phyloP scores from a whole-genome alignment of 2,113 vertebrate species.

The Elachura formosa region DNA sequence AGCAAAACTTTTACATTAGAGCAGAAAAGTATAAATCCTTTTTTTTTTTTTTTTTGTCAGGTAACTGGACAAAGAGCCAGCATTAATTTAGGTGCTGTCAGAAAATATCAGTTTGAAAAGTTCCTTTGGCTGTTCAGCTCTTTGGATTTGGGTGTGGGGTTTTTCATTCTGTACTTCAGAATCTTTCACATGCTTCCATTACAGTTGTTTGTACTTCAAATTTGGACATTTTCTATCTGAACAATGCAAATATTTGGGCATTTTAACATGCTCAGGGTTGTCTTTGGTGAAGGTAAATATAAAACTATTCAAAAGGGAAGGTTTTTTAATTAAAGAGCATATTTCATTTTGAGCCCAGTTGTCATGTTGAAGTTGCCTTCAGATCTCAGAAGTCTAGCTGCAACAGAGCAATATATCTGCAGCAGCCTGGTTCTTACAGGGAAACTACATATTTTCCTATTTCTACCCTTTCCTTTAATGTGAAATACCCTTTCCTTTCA shows the following conservation, averaged over 20 bases:
- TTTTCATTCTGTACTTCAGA: background rate
- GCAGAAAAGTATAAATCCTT: background rate
- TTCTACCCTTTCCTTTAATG: background rate
- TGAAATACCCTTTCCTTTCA: background rate
- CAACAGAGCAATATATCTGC: background rate
- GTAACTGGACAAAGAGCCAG: background rate
- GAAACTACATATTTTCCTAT: background rate
- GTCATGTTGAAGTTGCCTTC: background rate
- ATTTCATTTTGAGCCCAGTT: background rate
- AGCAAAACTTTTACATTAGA: background rate
- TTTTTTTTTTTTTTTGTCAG: background rate
- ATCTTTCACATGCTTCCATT: background rate
- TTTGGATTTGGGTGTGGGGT: accelerated
- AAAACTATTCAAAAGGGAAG: background rate
- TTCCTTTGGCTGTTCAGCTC: accelerated
- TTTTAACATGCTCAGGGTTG: background rate
- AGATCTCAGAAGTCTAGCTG: background rate
- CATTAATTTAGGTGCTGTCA: background rate
- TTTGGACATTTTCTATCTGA: background rate
- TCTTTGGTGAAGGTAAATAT: background rate
- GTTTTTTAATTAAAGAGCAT: background rate
- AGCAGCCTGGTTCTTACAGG: background rate
- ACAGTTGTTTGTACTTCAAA: background rate
- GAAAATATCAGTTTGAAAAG: background rate
- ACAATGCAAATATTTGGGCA: accelerated